phyloP scores from a whole-genome alignment of 2,113 vertebrate species.

The Amazona vittata region DNA sequence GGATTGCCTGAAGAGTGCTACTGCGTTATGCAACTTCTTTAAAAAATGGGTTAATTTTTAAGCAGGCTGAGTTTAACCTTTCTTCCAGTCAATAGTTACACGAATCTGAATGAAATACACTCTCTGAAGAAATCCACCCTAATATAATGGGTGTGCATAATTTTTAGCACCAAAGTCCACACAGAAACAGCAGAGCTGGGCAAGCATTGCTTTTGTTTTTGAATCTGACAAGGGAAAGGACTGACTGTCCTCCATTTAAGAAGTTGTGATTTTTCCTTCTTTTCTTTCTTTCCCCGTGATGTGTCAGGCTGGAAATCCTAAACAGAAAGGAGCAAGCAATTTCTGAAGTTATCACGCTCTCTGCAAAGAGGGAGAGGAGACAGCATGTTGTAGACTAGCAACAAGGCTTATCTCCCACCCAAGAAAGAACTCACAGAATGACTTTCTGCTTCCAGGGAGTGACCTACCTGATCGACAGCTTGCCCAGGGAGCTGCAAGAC shows the following conservation, averaged over 20 bases:
- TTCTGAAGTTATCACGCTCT: not conserved
- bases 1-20: not conserved
- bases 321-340: not conserved
- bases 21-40: not conserved
- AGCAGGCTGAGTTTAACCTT: conserved; percentile 30
- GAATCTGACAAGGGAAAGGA: not conserved
- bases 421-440: not conserved
- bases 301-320: not conserved
- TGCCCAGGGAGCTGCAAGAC: not conserved
- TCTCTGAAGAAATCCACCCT: not conserved
- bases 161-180: conserved; percentile 12
- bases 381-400: not conserved
- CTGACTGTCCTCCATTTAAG: not conserved
- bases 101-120: not conserved
- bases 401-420: not conserved
- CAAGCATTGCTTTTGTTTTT: not conserved
- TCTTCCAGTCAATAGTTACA: conserved; percentile 5
- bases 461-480: not conserved
- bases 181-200: not conserved
- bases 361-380: not conserved
- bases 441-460: not conserved
- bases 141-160: not conserved
- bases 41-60: conserved; percentile 13
- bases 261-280: not conserved
- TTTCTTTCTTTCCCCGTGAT: not conserved